Base-by-base conservation (phyloP, 1,140 invertebrate genomes). In the Leptoteleia sp. region DNA sequence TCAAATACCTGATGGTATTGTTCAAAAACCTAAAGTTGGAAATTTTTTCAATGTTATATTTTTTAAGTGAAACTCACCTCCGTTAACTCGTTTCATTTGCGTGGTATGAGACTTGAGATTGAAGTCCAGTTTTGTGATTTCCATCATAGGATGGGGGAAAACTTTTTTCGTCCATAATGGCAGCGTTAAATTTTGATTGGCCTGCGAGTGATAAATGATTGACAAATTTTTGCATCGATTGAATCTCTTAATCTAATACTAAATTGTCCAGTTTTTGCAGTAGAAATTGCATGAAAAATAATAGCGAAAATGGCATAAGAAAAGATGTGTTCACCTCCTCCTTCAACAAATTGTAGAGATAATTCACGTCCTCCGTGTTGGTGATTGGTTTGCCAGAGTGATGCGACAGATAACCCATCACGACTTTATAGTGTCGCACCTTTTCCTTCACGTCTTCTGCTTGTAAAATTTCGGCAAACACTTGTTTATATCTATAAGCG, bases 311-410 rank as follows among this genome's bases (percentile, higher is more conserved):
- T n/a, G n/a, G n/a, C n/a, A n/a, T n/a, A n/a, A n/a, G n/a, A n/a
- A n/a, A n/a, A n/a, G n/a, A n/a, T n/a, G 40, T 16, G 12, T 42
- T 75, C 73, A 86, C 86, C 82, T 87, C 78, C 50, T 87, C 86
- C 13, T 86, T 87, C 15, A 89, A 73, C 59, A 88, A 81, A 80
- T 87, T 88, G 43, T 88, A 89, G 0, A 89, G 25, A 72, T 85
- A 83, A 77, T 77, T 75, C 4, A 87, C 84, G 3, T 37, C 64
- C 0, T 57, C 40, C 5, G 86, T 86, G 4, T 68, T 61, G 7
- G 80, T 61, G 7, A 89, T 72, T 4, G 19, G 3, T 70, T 87
- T 89, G 3, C 87, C 87, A 5, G 81, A 75, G 40, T 85, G 81
- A 42, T 85, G 55, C 5, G 83, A 84, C 45, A 89, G 54, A 68